A percentile compares a stretch with the other conserved stretches of the same genome.
These are phyloP conservation scores for Cordilura impudica DNA, from an alignment of 2,888 invertebrate genomes.

Conservation along the genomic window DNA sequence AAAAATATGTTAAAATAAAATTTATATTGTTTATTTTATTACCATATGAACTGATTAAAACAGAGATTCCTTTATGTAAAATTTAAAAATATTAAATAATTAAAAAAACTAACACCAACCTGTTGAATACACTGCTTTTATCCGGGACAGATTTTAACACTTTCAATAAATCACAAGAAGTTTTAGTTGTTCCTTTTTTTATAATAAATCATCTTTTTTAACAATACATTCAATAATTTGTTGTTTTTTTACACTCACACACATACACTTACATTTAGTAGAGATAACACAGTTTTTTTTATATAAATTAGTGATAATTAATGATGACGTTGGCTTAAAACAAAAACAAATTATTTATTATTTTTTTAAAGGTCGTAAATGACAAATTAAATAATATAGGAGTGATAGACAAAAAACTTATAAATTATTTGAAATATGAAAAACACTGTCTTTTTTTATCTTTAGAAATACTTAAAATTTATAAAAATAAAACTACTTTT, in stretches of 20 bases:
- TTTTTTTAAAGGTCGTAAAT: not conserved
- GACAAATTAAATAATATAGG: not conserved
- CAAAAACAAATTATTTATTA: conserved; percentile 12
- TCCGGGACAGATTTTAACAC: not conserved
- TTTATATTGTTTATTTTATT: too few relatives aligned
- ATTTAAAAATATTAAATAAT: not conserved
- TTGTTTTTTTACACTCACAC: not conserved
- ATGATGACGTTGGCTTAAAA: conserved; percentile 34
- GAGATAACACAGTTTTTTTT: not conserved
- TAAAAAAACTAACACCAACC: not conserved
- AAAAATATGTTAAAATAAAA: too few relatives aligned
- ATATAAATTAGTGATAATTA: conserved; percentile 11
- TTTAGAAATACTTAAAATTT: too few relatives aligned
- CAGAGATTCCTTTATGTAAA: not conserved
- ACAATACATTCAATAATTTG: not conserved
- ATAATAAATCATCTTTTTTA: not conserved
- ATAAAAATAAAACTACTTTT: too few relatives aligned
- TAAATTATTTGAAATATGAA: too few relatives aligned
- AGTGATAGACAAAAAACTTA: too few relatives aligned
- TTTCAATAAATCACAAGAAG: not conserved
- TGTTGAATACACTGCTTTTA: not conserved
- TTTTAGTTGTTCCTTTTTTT: not conserved
- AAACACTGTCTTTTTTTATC: too few relatives aligned
- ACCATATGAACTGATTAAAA: not conserved
- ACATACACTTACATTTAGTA: not conserved